phyloP scores from a whole-genome alignment of 1,140 invertebrate species.

The Apocrypta bakeri region DNA sequence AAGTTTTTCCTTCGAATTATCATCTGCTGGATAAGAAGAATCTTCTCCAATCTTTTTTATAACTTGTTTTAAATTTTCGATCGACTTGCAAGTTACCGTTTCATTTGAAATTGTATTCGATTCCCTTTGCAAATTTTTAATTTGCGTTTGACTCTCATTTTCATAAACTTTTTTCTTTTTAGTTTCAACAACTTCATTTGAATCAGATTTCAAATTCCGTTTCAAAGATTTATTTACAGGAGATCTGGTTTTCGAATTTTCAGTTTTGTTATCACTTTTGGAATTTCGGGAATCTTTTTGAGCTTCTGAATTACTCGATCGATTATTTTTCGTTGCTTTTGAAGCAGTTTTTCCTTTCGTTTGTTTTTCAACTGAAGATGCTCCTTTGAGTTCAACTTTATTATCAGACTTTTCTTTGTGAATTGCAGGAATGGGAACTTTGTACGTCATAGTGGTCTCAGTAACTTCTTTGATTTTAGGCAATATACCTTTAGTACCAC shows the following conservation, averaged over 20 bases:
- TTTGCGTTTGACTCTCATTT: constrained; percentile 17
- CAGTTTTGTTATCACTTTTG: constrained; percentile 49
- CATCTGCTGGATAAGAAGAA: constrained; percentile 27
- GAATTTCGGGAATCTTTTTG: constrained; percentile 31
- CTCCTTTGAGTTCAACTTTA: constrained; percentile 62
- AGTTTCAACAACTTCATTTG: constrained; percentile 22
- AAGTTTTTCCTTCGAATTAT: background rate
- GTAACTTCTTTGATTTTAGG: constrained; percentile 74
- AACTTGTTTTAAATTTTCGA: constrained; percentile 65
- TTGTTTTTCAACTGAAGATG: constrained; percentile 16
- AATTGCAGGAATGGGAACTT: constrained; percentile 82
- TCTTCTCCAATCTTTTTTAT: constrained; percentile 66
- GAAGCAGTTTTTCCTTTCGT: constrained; percentile 34
- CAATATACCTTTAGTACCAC: constrained; percentile 69
- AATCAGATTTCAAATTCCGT: constrained; percentile 47
- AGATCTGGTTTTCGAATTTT: constrained; percentile 45
- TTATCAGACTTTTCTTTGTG: constrained; percentile 67
- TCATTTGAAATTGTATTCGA: constrained; percentile 53
- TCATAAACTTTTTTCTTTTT: constrained; percentile 52
- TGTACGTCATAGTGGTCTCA: constrained; percentile 81
- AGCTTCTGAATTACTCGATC: background rate
- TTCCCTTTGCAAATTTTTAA: constrained; percentile 30
- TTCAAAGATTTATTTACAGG: constrained; percentile 54
- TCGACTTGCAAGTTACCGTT: constrained; percentile 65
- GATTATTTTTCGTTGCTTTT: constrained; percentile 28